A percentile compares a stretch with the other conserved stretches of the same genome.
phyloP scores from a whole-genome alignment of 2,888 invertebrate genomes.

The Polyommatus icarus region DNA sequence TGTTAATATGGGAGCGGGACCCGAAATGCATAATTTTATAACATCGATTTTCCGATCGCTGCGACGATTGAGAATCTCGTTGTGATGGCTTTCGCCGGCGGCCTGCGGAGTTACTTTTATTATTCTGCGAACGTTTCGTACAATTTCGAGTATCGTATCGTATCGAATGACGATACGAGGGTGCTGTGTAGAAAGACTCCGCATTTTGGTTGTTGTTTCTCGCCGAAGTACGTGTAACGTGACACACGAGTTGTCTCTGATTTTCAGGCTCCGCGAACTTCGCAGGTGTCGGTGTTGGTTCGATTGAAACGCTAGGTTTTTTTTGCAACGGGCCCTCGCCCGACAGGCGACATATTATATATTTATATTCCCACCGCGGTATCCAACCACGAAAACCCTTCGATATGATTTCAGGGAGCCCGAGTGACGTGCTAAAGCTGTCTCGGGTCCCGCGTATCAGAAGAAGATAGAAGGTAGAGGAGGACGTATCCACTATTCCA shows the following conservation, averaged over 20 bases:
- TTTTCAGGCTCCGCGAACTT: background rate
- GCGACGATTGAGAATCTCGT: slow-evolving; percentile 30
- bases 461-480: too few relatives aligned
- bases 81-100: slow-evolving; percentile 10
- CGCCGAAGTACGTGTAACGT: background rate
- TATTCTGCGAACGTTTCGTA: slow-evolving; percentile 7
- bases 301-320: too few relatives aligned
- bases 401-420: too few relatives aligned
- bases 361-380: too few relatives aligned
- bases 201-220: background rate
- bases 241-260: background rate
- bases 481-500: too few relatives aligned
- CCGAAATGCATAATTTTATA: slow-evolving; percentile 76
- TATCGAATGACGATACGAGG: background rate
- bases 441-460: too few relatives aligned
- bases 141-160: slow-evolving; percentile 3
- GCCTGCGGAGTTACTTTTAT: slow-evolving; percentile 13
- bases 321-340: too few relatives aligned
- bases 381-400: too few relatives aligned
- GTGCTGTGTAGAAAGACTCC: background rate
- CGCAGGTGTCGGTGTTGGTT: too few relatives aligned
- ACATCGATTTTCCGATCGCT: slow-evolving; percentile 41
- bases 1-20: slow-evolving; percentile 70
- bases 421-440: too few relatives aligned
- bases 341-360: too few relatives aligned